Evolutionary conservation across 2,888 invertebrate genomes (phyloP), one percentile per base, ranked within the genome.

Genomic region (Sinhomidia bicolor): DNA sequence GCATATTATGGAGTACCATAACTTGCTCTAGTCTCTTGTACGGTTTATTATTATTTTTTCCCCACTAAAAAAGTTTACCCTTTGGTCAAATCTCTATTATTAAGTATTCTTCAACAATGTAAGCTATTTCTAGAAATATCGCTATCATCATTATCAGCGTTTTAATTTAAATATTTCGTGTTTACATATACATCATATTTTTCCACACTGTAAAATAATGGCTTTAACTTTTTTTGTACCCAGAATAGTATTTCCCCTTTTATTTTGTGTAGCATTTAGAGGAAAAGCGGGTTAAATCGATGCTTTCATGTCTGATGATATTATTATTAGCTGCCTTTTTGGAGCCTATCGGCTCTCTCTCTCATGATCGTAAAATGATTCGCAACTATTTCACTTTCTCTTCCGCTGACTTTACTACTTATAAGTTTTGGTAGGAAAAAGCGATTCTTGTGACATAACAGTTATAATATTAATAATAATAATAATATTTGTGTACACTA

Each of bases 351-450:
- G 47, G n/a, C 44, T 32, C 44, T 44, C 60, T 29, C 47, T 26
- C 26, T 47, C 41, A 17, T 74, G 26, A n/a, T 78, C 65, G 23
- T 85, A 78, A 78, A 85, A 78, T 65, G 51, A 85, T 78, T 85
- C 85, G 78, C 85, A 78, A 85, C 78, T 44, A 54, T 82, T 80
- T 57, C 26, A 36, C 57, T 76, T 84, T 82, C 62, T 51, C 71
- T 36, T 65, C 80, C 62, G 41, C n/a, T 44, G 14, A 23, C 23
- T 10, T 23, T 29, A 74, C 47, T 74, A 51, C 74, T 26, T 47
- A 65, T 36, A 6, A 2, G 32, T 23, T 26, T 74, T 26, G 5
- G 26, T 10, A 23, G 9, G 47, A 26, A 51, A 47, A 47, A 74
- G 9, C 26, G 29, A n/a, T 29, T 74, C 74, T 29, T 51, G 29